Evolutionary conservation across 2,113 vertebrate species (phyloP), one percentile per base, ranked within the genome.

Genomic region (Hydropotes inermis): DNA sequence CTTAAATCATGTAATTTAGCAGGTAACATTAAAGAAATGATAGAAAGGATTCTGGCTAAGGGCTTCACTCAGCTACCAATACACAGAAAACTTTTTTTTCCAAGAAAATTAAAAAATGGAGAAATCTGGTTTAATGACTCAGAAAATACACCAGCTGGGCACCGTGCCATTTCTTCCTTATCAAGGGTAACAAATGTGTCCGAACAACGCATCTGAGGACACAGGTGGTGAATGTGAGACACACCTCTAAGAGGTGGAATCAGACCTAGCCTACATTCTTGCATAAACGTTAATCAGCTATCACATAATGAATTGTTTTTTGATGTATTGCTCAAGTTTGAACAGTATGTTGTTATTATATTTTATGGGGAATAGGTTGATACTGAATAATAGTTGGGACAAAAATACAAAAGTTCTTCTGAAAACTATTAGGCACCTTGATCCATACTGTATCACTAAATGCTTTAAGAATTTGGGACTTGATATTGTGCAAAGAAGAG

Each of bases 201-300:
- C 96, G 55, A 85, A 96, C 47, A 94, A 94, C 58, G 89, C 28
- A 91, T 96, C 97, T 95, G 95, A 98, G 89, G 95, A 97, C n/a
- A 92, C 96, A 98, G 52, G 50, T 97, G 87, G 30, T n/a, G 47
- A 96, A 90, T 2, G 61, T 55, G 61, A 98, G 55, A 97, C 82
- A 70, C 95, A 95, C n/a, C 94, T 88, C 89, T 97, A 98, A 98
- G 78, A 67, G 97, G 98, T 30, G 61, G 21, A 97, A 95, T 76
- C 85, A 96, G 91, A 89, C 17, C 90, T 39, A 82, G 60, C 67
- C 96, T 98, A 94, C 87, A 76, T 79, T 98, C 89, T 97, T 96
- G 94, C 36, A 82, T 97, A 98, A 97, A 98, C 97, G 97, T 97
- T 89, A 96, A 98, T 94, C 92, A 86, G 94, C 97, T 98, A 98